Evolutionary conservation across 2,797 vertebrate species (phyloP), one percentile per base, ranked within the genome.

Genomic region (Peromyscus nudipes): DNA sequence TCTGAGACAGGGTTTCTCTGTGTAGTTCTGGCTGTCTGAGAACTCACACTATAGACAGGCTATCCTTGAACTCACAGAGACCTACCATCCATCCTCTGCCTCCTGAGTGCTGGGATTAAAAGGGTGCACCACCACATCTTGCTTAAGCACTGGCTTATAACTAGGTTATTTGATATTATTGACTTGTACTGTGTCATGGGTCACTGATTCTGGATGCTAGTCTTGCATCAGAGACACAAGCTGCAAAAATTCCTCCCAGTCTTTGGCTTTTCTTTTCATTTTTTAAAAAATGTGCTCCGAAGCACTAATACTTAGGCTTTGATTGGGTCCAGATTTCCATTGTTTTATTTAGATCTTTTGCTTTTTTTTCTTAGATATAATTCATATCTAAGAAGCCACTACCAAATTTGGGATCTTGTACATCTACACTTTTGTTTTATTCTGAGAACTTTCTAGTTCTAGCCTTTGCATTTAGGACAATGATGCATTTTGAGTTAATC

Each of bases 291-390:
- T 92, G 6, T 96, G 31, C n/a, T 85, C 94, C 43, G 52, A 93
- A 90, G 6, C 31, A 31, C 52, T 31, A 86, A 77, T 3, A 60
- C 73, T 95, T 37, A 67, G 62, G 46, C 96, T 93, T 89, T 81
- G 12, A 46, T 86, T 62, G 90, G 60, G 55, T 86, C 11, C 17
- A 84, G 62, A 89, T 85, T 89, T 43, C 79, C 43, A 2, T 62
- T 80, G 89, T 91, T 75, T 77, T 23, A 73, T 23, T 40, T 73
- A 40, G 19, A 40, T 13, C 67, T 81, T 87, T 92, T 17, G 27
- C 80, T 92, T 31, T 80, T 96, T 91, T 12, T 75, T 95, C 85
- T 12, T 77, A 27, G 6, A 64, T 94, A 96, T 92, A 43, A 19
- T 81, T 84, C 52, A 27, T 31, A 80, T 34, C 14, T 90, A 93